phyloP scores from a whole-genome alignment of 2,113 vertebrate genomes.

The Nothoprocta perdicaria region DNA sequence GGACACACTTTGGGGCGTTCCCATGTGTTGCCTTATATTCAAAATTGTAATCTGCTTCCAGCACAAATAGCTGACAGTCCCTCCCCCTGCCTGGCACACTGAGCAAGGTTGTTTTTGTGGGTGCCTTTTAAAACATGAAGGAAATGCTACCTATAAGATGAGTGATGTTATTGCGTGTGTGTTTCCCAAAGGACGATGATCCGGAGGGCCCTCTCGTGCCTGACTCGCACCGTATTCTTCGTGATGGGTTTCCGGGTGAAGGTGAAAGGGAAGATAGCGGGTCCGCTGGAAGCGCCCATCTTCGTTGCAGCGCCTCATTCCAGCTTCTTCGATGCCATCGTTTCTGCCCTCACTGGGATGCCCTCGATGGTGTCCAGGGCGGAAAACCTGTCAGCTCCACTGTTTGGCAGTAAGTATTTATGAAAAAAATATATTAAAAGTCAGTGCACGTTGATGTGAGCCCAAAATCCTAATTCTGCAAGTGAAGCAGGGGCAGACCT shows the following conservation, averaged over 20 bases:
- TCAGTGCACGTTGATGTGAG: background rate
- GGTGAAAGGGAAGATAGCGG: conserved; percentile 84
- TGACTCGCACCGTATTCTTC: conserved; percentile 85
- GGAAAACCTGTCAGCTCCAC: conserved; percentile 86
- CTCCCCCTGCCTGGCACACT: background rate
- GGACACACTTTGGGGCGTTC: background rate
- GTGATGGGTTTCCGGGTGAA: conserved; percentile 90
- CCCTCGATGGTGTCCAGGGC: conserved; percentile 91
- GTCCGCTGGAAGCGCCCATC: conserved; percentile 85
- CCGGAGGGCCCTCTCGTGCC: conserved; percentile 72
- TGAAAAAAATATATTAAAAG: background rate
- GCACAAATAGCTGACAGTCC: background rate
- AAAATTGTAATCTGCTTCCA: background rate
- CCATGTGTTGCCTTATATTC: background rate
- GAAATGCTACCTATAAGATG: background rate
- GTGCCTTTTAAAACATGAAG: background rate
- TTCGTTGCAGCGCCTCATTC: conserved; percentile 93
- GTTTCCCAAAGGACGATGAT: conserved; percentile 81
- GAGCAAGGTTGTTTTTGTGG: background rate
- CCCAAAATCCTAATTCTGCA: background rate
- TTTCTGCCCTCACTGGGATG: conserved; percentile 86
- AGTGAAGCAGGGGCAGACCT: background rate
- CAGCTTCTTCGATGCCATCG: conserved; percentile 93
- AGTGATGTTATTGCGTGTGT: background rate
- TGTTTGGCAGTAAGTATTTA: conserved; percentile 91